Conservation (phyloP, 1,140 invertebrate genomes). For the Drosophila ogumai region DNA sequence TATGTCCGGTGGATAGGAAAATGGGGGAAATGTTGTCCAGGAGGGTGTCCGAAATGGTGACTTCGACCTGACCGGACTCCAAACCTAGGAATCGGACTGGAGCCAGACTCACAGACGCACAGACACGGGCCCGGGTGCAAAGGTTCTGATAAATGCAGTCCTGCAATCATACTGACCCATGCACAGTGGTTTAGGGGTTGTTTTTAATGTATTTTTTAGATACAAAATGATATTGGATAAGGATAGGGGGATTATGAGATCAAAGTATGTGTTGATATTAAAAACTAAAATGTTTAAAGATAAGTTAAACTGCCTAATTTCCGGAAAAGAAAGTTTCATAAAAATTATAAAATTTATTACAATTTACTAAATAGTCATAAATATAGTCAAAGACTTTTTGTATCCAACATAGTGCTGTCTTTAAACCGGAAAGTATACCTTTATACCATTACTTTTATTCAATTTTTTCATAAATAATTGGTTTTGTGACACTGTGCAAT, state of each 20-base stretch:
- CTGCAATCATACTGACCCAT: conserved; percentile 57
- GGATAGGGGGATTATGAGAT: no score
- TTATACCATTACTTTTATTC: fast-evolving
- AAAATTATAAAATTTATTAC: no score
- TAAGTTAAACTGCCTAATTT: no score
- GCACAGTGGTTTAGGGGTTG: conserved; percentile 33
- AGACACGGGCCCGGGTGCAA: conserved; percentile 61
- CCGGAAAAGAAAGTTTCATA: no score
- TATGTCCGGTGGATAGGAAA: conserved; percentile 1
- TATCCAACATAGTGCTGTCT: no score
- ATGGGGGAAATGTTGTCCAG: conserved; percentile 4
- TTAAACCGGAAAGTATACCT: no score
- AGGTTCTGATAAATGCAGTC: conserved; percentile 71
- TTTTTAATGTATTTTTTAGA: not conserved
- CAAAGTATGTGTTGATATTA: fast-evolving
- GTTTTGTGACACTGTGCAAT: conserved; percentile 40
- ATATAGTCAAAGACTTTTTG: no score
- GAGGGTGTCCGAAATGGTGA: conserved; percentile 49
- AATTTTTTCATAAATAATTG: not conserved
- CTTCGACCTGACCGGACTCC: conserved; percentile 42
- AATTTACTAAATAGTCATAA: no score
- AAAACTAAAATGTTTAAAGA: no score
- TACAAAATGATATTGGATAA: no score
- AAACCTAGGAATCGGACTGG: conserved; percentile 28
- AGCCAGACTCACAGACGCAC: conserved; percentile 55